Evolutionary conservation across 1,140 invertebrate species (phyloP).

Genomic region (Brachionus plicatilis): DNA sequence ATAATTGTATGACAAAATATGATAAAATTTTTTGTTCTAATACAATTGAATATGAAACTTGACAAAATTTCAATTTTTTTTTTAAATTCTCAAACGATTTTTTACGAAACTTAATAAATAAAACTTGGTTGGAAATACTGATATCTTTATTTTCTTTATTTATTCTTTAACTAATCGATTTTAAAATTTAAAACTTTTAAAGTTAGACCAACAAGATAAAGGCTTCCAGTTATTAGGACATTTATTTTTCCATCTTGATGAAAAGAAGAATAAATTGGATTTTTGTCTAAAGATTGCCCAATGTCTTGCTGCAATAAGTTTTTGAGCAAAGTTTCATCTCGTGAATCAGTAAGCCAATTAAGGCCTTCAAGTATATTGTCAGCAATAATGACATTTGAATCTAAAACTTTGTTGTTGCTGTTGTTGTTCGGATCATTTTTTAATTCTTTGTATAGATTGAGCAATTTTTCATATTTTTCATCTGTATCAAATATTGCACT

Average conservation of each 20-base stretch:
- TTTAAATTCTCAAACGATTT: neutral
- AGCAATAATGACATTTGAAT: neutral
- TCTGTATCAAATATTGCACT: neutral
- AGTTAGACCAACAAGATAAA: conserved; percentile 25
- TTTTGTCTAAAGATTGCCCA: neutral
- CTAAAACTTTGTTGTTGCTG: neutral
- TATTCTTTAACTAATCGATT: neutral
- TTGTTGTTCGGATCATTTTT: conserved; percentile 17
- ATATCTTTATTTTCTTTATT: neutral
- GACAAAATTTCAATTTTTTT: neutral
- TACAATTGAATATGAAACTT: neutral
- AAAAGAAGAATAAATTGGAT: neutral
- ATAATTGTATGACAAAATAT: no score
- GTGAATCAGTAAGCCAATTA: neutral
- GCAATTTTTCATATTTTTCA: conserved; percentile 13
- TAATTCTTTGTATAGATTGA: neutral
- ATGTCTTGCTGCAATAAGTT: neutral
- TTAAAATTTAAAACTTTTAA: conserved; percentile 32
- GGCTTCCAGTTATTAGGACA: conserved; percentile 34
- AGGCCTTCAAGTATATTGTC: conserved; percentile 17
- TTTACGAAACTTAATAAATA: neutral
- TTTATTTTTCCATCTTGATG: neutral
- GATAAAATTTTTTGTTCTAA: no score
- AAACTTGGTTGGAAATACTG: neutral
- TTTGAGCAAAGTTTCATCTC: neutral